These are phyloP conservation scores for Adelognathus sp. DNA, from an alignment of 2,888 invertebrate genomes.

Conservation along the genomic window DNA sequence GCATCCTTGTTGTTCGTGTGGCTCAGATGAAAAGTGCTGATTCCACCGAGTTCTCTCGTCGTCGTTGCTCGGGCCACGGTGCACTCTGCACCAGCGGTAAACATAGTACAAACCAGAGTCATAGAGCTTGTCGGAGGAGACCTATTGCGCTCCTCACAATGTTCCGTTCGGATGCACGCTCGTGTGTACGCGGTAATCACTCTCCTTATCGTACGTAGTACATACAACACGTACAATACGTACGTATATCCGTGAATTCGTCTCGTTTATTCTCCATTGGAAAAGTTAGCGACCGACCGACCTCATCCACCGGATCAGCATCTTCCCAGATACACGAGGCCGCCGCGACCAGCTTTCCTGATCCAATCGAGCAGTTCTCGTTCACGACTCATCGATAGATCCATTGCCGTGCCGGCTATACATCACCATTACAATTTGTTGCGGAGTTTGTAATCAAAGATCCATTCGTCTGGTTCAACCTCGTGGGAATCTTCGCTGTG, in stretches of 20 bases:
- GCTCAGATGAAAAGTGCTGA: conserved; percentile 50
- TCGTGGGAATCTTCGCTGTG: conserved; percentile 32
- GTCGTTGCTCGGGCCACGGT: conserved; percentile 13
- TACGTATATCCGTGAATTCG: conserved; percentile 22
- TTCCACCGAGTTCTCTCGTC: conserved; percentile 28
- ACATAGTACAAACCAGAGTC: conserved; percentile 20
- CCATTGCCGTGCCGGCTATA: conserved; percentile 15
- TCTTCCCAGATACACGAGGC: conserved; percentile 13
- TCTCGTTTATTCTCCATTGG: conserved; percentile 48
- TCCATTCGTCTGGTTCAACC: conserved; percentile 12
- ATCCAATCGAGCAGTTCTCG: conserved; percentile 48
- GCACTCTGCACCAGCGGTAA: conserved; percentile 10
- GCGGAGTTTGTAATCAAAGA: conserved; percentile 41
- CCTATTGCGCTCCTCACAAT: conserved; percentile 30
- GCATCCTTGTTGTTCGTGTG: conserved; percentile 20
- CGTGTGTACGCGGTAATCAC: conserved; percentile 36
- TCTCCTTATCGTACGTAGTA: conserved; percentile 6
- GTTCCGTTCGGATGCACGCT: conserved; percentile 42
- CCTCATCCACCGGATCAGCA: conserved; percentile 18
- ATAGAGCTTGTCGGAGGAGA: conserved; percentile 11
- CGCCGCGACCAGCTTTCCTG: conserved; percentile 43
- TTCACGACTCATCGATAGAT: conserved; percentile 48
- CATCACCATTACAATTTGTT: conserved; percentile 50
- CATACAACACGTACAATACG: neutral
- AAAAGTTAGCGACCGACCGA: conserved; percentile 14